Evolutionary conservation across 2,888 invertebrate species (phyloP), one percentile per base, ranked within the genome.

Genomic region (Caenorhabditis virilis): DNA sequence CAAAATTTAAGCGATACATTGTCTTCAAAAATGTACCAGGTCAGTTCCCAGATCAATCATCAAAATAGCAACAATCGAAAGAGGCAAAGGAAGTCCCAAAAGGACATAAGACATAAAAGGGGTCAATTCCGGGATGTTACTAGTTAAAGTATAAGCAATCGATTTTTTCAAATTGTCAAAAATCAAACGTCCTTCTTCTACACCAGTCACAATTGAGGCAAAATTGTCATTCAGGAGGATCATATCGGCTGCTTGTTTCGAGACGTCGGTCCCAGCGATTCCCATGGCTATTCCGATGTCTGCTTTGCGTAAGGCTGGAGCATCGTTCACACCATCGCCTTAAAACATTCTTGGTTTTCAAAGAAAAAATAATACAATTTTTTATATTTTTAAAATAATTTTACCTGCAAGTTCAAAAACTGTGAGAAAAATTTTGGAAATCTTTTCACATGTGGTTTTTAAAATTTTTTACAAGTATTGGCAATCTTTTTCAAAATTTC

Each of bases 151-250:
- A 82, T 87, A 87, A 20, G 86, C 86, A 67, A 87, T 87, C 18
- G 86, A 86, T 79, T 87, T 87, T 78, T 87, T 87, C 76, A 87
- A 80, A 77, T 87, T 87, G 81, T 87, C 87, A 80, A 87, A 87
- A 72, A 87, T 87, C 39, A 87, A 76, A 47, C 87, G 84, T 38
- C 86, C 85, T 82, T 76, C 66, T 60, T 78, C 78, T 26, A 79
- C 67, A 45, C 74, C 79, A 30, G 74, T 76, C 26, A 97, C 95
- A 86, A 97, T 97, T 46, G 95, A 95, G 30, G 95, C 95, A 86
- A 97, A 97, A 87, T 97, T 97, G 86, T 97, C 97, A 84, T 97
- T 95, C 72, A 97, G 88, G 78, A 97, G 88, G 84, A 97, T 95
- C 95, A 97, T 97, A 89, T 97, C 97, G 15, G 80, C 80, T 0